Conservation (phyloP, 37 sponge, comb jelly and placozoan genomes). For the Sycon ciliatum region DNA sequence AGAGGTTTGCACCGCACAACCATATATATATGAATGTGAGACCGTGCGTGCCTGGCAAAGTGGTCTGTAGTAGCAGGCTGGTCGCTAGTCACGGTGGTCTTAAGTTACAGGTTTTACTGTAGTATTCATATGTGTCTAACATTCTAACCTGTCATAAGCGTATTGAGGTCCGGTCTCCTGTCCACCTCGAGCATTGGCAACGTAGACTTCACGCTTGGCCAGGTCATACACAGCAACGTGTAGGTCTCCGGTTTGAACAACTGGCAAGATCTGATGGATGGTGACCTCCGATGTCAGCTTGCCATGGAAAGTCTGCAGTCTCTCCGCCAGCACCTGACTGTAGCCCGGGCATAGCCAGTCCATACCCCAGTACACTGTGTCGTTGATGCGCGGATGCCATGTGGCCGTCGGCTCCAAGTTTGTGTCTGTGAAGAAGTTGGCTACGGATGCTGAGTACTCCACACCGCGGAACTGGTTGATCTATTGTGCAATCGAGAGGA, state of each 20-base stretch:
- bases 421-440: constrained; percentile 53
- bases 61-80: too few relatives aligned
- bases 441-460: constrained; percentile 64
- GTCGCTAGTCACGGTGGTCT: too few relatives aligned
- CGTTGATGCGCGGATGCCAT: constrained; percentile 66
- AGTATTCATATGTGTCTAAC: too few relatives aligned
- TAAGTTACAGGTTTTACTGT: too few relatives aligned
- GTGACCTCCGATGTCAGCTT: constrained; percentile 58
- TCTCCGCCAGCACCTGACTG: constrained; percentile 50
- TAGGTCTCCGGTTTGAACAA: constrained; percentile 80
- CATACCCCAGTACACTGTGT: constrained; percentile 82
- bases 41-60: too few relatives aligned
- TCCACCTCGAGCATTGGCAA: constrained; percentile 61
- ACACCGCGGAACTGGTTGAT: constrained; percentile 56
- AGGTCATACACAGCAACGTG: constrained; percentile 75
- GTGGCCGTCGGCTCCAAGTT: constrained; percentile 50
- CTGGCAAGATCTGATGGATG: constrained; percentile 57
- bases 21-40: too few relatives aligned
- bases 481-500: constrained; percentile 5
- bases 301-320: constrained; percentile 56
- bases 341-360: constrained; percentile 85
- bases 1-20: too few relatives aligned
- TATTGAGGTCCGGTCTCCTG: constrained; percentile 46
- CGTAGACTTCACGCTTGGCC: constrained; percentile 30
- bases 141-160: constrained; percentile 87